Evolutionary conservation across 2,797 vertebrate genomes (phyloP), one percentile per base, ranked within the genome.

Genomic region (Microchirus variegatus): DNA sequence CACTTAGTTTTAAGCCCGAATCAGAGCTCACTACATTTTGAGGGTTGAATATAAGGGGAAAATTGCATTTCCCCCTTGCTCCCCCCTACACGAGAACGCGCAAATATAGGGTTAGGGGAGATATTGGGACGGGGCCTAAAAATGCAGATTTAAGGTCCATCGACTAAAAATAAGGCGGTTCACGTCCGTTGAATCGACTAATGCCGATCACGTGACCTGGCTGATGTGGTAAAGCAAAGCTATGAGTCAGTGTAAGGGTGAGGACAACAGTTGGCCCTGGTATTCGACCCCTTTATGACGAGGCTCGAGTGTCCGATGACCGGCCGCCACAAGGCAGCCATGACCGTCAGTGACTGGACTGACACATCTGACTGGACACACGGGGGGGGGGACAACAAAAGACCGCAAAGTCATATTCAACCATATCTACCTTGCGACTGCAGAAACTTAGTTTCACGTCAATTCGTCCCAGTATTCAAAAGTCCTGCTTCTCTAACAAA

Each of bases 301-400:
- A 31, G 31, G 54, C 63, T 76, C 60, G 54, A 60, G 57, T 63
- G 65, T 50, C 62, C 11, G 57, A 17, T 57, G 52, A 76, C 49
- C 1, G 4, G n/a, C 52, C 63, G 36, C 78, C 71, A 62, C 67
- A 64, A 63, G 72, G 45, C 51, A 16, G 55, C 40, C 42, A 6
- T 59, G 65, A 50, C 45, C 22, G 18, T 66, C 59, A 51, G 57
- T 48, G n/a, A n/a, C n/a, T n/a, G n/a, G n/a, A n/a, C n/a, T n/a
- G n/a, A n/a, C n/a, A n/a, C 59, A 69, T 36, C 43, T 26, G 40
- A 53, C 12, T 37, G 61, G 36, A n/a, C 2, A 43, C 19, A n/a
- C n/a, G n/a, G n/a, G n/a, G n/a, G n/a, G 14, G 53, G 47, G 17
- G 62, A 77, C 38, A 10, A 72, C 8, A 9, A 26, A 16, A 36